Evolutionary conservation across 2,113 vertebrate genomes (phyloP), one percentile per base, ranked within the genome.

Genomic region (Orycteropus afer): DNA sequence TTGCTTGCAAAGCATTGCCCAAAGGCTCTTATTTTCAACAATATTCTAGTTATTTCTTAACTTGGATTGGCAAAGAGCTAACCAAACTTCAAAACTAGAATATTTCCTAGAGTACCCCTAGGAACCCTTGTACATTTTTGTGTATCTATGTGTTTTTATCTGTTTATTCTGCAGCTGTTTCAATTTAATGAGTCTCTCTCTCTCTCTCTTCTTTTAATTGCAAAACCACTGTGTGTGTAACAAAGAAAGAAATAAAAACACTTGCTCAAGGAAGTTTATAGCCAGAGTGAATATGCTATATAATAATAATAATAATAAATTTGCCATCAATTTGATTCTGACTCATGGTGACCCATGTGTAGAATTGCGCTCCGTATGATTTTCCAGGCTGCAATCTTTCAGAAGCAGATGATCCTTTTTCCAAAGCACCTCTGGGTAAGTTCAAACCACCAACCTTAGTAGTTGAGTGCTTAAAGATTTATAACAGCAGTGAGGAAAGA

Each of bases 91-190:
- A 37, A 85, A 77, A 69, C 7, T 40, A 47, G 37, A 37, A 27
- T 29, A 32, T 40, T 20, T 61, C 37, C 45, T 18, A 0, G 2
- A 18, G 12, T 1, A 6, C 2, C 37, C 10, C 9, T 9, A 20
- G 34, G 29, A 49, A 2, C 10, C 34, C 59, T 7, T 2, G 7
- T n/a, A 47, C 2, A 40, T 80, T 67, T 1, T 40, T 78, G n/a
- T n/a, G n/a, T 65, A 34, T 34, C 34, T 34, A 4, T 51, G 80
- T 47, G 2, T n/a, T 47, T 78, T 63, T 25, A 10, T 79, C 23
- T 82, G 47, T 32, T 29, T 77, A 17, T 51, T 25, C 32, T 42
- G 29, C 14, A 51, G 32, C 27, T 78, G n/a, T 25, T 20, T 32
- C 5, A 76, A 18, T 40, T 83, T 9, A 6, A 18, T 2, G 22